Conservation (phyloP, 2,797 vertebrate genomes). For the Lepidocolaptes lacrymiger region DNA sequence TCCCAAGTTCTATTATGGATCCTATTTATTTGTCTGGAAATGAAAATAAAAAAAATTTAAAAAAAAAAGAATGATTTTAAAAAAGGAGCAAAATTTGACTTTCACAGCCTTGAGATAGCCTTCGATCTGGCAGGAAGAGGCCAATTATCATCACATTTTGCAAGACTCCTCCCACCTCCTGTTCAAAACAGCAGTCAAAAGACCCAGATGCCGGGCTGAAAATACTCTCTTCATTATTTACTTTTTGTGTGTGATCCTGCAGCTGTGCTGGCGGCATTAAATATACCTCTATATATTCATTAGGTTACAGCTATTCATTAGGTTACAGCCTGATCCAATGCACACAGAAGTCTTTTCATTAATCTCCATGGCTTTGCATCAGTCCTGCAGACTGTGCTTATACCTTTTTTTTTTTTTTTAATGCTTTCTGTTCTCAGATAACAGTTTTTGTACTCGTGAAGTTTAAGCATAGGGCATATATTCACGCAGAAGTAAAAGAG, state of each 20-base stretch:
- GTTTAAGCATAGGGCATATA: background rate
- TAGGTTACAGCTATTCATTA: conserved; percentile 9
- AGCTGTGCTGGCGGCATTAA: conserved; percentile 60
- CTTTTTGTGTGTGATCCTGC: conserved; percentile 34
- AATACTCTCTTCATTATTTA: conserved; percentile 42
- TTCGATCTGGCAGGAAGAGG: conserved; percentile 9
- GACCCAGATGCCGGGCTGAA: conserved; percentile 50
- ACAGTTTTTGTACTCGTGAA: background rate
- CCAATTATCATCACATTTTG: background rate
- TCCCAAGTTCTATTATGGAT: background rate
- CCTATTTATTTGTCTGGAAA: background rate
- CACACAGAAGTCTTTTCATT: conserved; percentile 38
- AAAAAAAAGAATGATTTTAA: background rate
- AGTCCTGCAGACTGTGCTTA: background rate
- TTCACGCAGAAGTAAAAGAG: background rate
- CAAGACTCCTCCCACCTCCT: conserved; percentile 19
- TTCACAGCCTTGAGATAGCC: background rate
- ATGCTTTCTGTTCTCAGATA: background rate
- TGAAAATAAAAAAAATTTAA: background rate
- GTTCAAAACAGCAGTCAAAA: conserved; percentile 26
- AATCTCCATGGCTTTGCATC: background rate
- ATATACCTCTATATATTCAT: too few relatives aligned
- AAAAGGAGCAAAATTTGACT: background rate
- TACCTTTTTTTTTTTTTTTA: background rate
- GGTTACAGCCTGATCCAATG: background rate